A percentile compares a stretch with the other conserved stretches of the same genome.
phyloP scores from a whole-genome alignment of 2,888 invertebrate genomes.

The Diachrysia chrysitis region DNA sequence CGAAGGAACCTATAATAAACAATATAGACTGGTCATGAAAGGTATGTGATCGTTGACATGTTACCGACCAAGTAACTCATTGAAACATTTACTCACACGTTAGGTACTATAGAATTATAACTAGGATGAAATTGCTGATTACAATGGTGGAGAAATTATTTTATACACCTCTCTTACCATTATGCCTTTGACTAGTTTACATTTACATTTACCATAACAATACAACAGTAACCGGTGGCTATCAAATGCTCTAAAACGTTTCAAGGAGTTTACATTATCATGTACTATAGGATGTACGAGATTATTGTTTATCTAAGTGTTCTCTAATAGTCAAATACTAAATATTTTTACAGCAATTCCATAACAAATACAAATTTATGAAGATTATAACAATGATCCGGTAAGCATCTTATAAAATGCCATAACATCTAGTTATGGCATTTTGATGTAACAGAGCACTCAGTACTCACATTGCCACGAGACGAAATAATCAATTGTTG shows the following conservation, averaged over 20 bases:
- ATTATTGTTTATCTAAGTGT: neutral
- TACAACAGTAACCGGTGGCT: neutral
- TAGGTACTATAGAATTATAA: neutral
- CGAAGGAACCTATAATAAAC: conserved; percentile 13
- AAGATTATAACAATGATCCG: conserved; percentile 32
- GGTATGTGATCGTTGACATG: conserved; percentile 5
- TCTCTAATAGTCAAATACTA: conserved; percentile 15
- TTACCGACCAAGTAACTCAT: neutral
- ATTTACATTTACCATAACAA: too few species aligned
- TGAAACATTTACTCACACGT: neutral
- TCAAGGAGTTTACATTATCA: neutral
- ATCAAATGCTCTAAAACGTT: neutral
- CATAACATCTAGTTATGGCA: conserved; percentile 16
- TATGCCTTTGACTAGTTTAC: neutral
- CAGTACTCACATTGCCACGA: conserved; percentile 11
- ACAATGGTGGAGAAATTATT: neutral
- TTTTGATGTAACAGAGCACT: conserved; percentile 19
- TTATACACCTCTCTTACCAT: neutral
- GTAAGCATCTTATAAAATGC: conserved; percentile 33
- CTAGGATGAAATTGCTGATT: conserved; percentile 11
- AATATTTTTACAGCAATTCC: conserved; percentile 38
- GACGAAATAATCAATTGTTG: conserved; percentile 8
- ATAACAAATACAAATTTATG: conserved; percentile 17
- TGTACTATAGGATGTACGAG: neutral
- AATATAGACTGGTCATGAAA: neutral